Base-by-base conservation (phyloP, 2,888 invertebrate species). In the Acanthosepion lycidas region DNA sequence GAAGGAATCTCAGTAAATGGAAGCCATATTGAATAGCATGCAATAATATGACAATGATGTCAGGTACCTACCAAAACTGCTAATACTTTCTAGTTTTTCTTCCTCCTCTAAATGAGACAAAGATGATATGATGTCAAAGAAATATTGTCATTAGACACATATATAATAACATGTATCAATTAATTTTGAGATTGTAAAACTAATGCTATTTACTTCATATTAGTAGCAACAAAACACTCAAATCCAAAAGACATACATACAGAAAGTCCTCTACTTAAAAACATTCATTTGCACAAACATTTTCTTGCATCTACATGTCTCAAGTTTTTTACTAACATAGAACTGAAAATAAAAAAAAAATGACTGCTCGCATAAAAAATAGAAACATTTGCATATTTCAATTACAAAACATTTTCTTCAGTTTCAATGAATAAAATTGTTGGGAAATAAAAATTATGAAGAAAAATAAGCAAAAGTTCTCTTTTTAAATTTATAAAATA, bases 31-130 rank as follows among this genome's bases (percentile, higher is more conserved):
- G n/a, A 78, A n/a, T 78, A 78, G n/a, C 78, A 78, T 15, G n/a
- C 78, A 78, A 64, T 23, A 64, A 64, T 26, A 64, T 64, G 64
- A 64, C 64, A 64, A 64, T 64, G 26, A 64, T 23, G 64, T n/a
- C 78, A n/a, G 78, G 78, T 78, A 78, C 78, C 78, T 78, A 78
- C 78, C 78, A 78, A 78, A 5, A 33, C 33, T n/a, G n/a, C 33
- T n/a, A 78, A 33, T 12, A 1, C 78, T 78, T n/a, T 78, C 78
- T 78, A 78, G 3, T 15, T 78, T 78, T n/a, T 33, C 33, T 78
- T 78, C 78, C n/a, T 78, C 78, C n/a, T 78, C 78, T 78, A 78
- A 78, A 78, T 78, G 78, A 78, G n/a, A 78, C 33, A 78, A 78
- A 78, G n/a, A 78, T 78, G 78, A 78, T 78, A 78, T 78, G 78